phyloP scores from a whole-genome alignment of 2,888 invertebrate species.

The Rhopalosiphum nymphaeae region DNA sequence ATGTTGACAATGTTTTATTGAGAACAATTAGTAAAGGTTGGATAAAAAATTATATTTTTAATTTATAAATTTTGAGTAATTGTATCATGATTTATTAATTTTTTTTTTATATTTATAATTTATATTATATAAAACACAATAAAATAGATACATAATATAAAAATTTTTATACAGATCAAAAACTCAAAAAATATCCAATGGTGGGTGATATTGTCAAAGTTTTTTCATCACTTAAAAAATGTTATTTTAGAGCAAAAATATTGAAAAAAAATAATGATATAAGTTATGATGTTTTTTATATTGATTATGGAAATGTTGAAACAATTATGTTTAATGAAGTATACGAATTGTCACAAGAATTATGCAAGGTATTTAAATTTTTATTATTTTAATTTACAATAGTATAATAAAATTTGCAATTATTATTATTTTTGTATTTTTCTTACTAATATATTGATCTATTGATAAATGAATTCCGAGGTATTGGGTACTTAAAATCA shows the following conservation, averaged over 20 bases:
- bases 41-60: not conserved
- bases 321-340: not conserved
- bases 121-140: too few species aligned
- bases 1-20: not conserved
- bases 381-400: too few species aligned
- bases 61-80: not conserved
- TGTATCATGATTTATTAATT: not conserved
- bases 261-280: not conserved
- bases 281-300: not conserved
- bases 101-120: not conserved
- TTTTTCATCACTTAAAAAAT: not conserved
- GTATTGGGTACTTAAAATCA: too few species aligned
- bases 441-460: too few species aligned
- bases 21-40: conserved; percentile 2
- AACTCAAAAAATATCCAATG: not conserved
- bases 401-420: too few species aligned
- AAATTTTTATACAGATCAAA: conserved; percentile 31
- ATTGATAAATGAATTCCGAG: too few species aligned
- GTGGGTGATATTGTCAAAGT: conserved; percentile 40
- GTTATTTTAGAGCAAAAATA: conserved; percentile 9
- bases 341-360: conserved; percentile 33
- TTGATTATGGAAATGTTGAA: conserved; percentile 49
- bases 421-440: too few species aligned
- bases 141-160: not conserved
- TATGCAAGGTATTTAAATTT: not conserved